Conservation (phyloP, 2,797 vertebrate species). For the Furcifer pardalis region DNA sequence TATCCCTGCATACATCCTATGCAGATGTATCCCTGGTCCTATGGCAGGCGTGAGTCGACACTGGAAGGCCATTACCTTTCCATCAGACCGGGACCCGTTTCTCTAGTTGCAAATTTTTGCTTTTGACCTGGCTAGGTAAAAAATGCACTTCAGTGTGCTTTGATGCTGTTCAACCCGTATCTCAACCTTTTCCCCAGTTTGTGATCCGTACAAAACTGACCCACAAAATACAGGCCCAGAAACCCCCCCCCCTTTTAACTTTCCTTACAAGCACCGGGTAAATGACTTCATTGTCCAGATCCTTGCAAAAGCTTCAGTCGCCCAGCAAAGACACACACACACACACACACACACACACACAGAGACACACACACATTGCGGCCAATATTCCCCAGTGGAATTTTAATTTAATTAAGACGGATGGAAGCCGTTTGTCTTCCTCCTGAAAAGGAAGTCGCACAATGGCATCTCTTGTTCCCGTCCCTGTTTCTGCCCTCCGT, state of each 20-base stretch:
- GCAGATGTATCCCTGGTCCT: too few species aligned
- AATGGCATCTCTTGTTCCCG: constrained; percentile 9
- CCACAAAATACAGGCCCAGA: too few species aligned
- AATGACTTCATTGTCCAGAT: neutral
- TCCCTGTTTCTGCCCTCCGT: neutral
- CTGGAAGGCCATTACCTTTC: too few species aligned
- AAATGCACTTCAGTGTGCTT: neutral
- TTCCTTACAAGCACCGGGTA: neutral
- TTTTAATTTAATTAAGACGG: constrained; percentile 19
- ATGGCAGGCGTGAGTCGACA: too few species aligned
- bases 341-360: neutral
- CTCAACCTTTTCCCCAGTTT: neutral
- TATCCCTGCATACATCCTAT: too few species aligned
- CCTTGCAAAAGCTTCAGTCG: too few species aligned
- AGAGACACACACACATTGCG: neutral
- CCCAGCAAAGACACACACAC: too few species aligned
- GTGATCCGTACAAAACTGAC: too few species aligned
- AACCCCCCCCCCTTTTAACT: neutral
- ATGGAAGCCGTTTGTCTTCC: neutral
- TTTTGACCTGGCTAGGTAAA: too few species aligned
- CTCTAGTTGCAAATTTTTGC: too few species aligned
- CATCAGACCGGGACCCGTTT: too few species aligned
- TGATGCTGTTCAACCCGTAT: neutral
- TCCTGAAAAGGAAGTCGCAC: neutral
- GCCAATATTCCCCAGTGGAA: neutral